phyloP scores from a whole-genome alignment of 2,888 invertebrate species.

The Subacronicta megacephala region DNA sequence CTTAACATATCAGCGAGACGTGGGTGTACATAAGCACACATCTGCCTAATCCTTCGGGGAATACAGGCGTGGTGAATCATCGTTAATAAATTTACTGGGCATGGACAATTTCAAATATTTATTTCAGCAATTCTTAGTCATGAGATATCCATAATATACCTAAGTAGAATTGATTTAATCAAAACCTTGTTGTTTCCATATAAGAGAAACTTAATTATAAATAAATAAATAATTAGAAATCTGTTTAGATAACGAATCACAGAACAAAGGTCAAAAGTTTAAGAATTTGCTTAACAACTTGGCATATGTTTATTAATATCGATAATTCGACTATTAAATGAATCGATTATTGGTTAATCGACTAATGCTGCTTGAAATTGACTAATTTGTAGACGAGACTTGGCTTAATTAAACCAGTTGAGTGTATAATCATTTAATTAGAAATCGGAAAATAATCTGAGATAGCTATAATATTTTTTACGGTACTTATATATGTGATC shows the following conservation, averaged over 20 bases:
- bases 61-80: too few species aligned
- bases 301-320: conserved; percentile 47
- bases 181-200: conserved; percentile 9
- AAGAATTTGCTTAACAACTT: conserved; percentile 37
- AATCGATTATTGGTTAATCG: conserved; percentile 39
- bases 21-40: too few species aligned
- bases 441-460: neutral
- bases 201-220: conserved; percentile 26
- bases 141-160: conserved; percentile 11
- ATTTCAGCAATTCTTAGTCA: conserved; percentile 5
- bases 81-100: too few species aligned
- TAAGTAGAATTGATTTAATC: conserved; percentile 9
- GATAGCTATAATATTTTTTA: too few species aligned
- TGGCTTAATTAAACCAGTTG: conserved; percentile 31
- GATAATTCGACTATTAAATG: conserved; percentile 40
- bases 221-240: conserved; percentile 35
- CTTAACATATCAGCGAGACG: too few species aligned
- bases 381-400: conserved; percentile 47
- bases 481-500: too few species aligned
- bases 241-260: conserved; percentile 22
- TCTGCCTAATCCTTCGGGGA: too few species aligned
- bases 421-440: conserved; percentile 21
- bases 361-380: conserved; percentile 32
- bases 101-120: too few species aligned
- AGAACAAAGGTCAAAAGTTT: conserved; percentile 32